Evolutionary conservation across 2,888 invertebrate species (phyloP), one percentile per base, ranked within the genome.

Genomic region (Orgyia antiqua): DNA sequence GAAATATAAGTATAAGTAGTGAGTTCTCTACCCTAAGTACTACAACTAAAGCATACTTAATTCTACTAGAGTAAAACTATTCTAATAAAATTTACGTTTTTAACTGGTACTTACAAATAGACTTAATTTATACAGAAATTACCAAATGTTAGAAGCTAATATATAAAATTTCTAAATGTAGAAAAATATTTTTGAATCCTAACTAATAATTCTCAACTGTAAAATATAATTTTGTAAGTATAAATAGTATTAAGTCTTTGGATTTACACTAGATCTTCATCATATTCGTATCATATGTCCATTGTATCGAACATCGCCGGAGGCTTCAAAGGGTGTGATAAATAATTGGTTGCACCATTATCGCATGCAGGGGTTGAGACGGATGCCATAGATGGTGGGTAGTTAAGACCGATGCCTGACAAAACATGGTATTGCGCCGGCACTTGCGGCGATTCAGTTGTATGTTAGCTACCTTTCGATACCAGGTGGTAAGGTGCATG

Each of bases 221-320:
- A n/a, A n/a, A n/a, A n/a, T n/a, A n/a, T n/a, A n/a, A n/a, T n/a
- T n/a, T n/a, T 15, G 15, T 15, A 15, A 15, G 15, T 6, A 15
- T 15, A 15, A 15, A 15, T 15, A 15, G 4, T 15, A 15, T 4
- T 15, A 15, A 19, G 33, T 63, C 61, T 60, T 68, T 58, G 60
- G 60, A 47, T 57, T 70, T 73, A 84, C 54, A 84, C 80, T 50
- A 79, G 62, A 58, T 83, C 80, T 32, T 80, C 80, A 65, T 78
- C 78, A 36, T 60, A 59, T 37, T 77, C 71, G 54, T 83, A 83
- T 83, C 83, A 84, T 47, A 84, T 77, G 40, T 77, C 75, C 20
- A 65, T 64, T 10, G 69, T 49, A 38, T 62, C 58, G 23, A 66
- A 53, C 19, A 69, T 45, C 9, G 69, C 52, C 3, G 63, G 56